Percentiles rank a stretch among this genome's conserved stretches.
Conservation (phyloP, 2,113 vertebrate species). For the Pygoscelis antarcticus region DNA sequence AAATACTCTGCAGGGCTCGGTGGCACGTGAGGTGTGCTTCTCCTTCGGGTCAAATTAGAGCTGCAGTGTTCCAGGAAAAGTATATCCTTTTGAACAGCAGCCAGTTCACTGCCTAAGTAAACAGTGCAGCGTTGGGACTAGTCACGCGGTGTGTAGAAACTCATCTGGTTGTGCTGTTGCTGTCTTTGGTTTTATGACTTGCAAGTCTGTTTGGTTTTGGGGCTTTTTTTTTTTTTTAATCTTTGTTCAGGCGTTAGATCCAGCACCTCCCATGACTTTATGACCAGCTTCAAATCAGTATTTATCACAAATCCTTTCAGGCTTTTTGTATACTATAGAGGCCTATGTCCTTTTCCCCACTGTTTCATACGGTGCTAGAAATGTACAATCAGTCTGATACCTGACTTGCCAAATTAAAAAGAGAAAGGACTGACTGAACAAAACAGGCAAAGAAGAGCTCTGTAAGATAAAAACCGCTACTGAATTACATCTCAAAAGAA, state of each 20-base stretch:
- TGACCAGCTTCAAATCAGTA: not conserved
- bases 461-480: not conserved
- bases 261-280: not conserved
- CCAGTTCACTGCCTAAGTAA: not conserved
- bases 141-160: not conserved
- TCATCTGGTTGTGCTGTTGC: not conserved
- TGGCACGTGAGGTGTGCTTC: not conserved
- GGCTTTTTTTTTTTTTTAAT: not conserved
- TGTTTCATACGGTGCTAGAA: not conserved
- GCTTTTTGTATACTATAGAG: not conserved
- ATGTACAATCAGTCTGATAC: not conserved
- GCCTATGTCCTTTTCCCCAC: not conserved
- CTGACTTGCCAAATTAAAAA: not conserved
- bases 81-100: not conserved
- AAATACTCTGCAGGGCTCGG: not conserved
- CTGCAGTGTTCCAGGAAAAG: not conserved
- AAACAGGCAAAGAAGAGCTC: not conserved
- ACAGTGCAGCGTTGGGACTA: not conserved
- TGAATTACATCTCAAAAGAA: not conserved
- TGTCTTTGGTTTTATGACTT: not conserved
- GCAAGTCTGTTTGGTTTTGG: not conserved
- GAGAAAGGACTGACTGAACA: not conserved
- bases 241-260: not conserved
- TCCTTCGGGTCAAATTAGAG: not conserved
- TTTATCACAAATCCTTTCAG: not conserved